Evolutionary conservation across 2,797 vertebrate genomes (phyloP), one percentile per base, ranked within the genome.

Genomic region (Fistularia tabacaria): DNA sequence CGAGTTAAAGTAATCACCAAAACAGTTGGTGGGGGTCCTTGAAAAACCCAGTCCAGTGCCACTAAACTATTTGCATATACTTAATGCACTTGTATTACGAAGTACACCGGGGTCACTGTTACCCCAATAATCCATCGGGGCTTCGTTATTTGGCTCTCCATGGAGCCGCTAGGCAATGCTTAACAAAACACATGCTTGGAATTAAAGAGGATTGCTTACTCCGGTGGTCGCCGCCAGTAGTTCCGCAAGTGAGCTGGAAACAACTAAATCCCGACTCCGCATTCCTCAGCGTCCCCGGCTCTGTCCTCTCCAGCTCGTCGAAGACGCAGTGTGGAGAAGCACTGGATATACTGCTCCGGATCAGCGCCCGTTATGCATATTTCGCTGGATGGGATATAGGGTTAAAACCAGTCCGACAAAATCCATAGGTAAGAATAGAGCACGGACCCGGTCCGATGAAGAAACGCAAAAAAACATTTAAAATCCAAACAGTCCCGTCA

Each of bases 231-330:
- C 81, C 74, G 79, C 77, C 69, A 79, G 75, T 69, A 78, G 55
- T 78, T 80, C 77, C 80, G 80, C 86, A 77, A 80, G 79, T 87
- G 80, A 80, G 62, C 60, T 79, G 69, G 68, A 66, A 65, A 63
- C 75, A 57, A 73, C 71, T 14, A 56, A 82, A 80, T 72, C 66
- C 61, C 41, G 79, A 58, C 66, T 87, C 77, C 59, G 82, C 89
- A 90, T 90, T 86, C 85, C 88, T 87, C 77, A 71, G 69, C 49
- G 76, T 79, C 77, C 59, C 55, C 36, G 43, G 10, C 50, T 75
- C 52, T 48, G 56, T 79, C 49, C 71, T 60, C 61, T 73, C 74
- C 73, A 58, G 70, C 63, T 59, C 75, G 25, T 56, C 15, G 68
- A 77, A 62, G 76, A 83, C 62, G 64, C 71, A 58, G 75, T 14